phyloP scores from a whole-genome alignment of 2,888 invertebrate species.

The Hypercompe scribonia region DNA sequence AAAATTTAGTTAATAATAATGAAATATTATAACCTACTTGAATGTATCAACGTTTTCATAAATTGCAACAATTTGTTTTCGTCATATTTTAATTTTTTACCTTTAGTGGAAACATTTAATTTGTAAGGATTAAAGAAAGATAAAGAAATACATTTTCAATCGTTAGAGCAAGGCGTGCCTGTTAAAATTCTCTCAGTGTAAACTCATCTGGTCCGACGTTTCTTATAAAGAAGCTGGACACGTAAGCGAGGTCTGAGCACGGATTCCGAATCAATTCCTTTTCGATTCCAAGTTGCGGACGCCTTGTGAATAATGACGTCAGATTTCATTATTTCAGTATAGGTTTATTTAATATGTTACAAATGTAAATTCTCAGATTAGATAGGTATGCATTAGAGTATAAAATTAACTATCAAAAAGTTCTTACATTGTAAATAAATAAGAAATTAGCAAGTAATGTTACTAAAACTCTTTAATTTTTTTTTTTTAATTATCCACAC shows the following conservation, averaged over 20 bases:
- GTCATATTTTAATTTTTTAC: too few relatives aligned
- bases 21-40: too few relatives aligned
- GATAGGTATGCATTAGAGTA: too few relatives aligned
- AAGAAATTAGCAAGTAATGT: too few relatives aligned
- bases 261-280: slow-evolving; percentile 57
- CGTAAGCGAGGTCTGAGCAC: slow-evolving; percentile 53
- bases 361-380: neutral
- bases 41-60: too few relatives aligned
- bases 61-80: too few relatives aligned
- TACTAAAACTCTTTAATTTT: too few relatives aligned
- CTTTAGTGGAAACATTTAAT: neutral
- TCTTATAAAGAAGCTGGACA: slow-evolving; percentile 43
- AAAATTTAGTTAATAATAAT: too few relatives aligned
- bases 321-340: slow-evolving; percentile 8
- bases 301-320: slow-evolving; percentile 47
- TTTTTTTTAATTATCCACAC: too few relatives aligned
- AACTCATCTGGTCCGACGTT: slow-evolving; percentile 29
- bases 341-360: neutral
- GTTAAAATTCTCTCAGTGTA: slow-evolving; percentile 9
- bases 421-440: too few relatives aligned
- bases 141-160: neutral
- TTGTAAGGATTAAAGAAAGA: neutral
- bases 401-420: too few relatives aligned
- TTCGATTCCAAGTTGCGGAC: slow-evolving; percentile 46
- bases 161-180: neutral